Evolutionary conservation across 1,140 invertebrate genomes (phyloP), one percentile per base, ranked within the genome.

Genomic region (Drosophila parabipectinata): DNA sequence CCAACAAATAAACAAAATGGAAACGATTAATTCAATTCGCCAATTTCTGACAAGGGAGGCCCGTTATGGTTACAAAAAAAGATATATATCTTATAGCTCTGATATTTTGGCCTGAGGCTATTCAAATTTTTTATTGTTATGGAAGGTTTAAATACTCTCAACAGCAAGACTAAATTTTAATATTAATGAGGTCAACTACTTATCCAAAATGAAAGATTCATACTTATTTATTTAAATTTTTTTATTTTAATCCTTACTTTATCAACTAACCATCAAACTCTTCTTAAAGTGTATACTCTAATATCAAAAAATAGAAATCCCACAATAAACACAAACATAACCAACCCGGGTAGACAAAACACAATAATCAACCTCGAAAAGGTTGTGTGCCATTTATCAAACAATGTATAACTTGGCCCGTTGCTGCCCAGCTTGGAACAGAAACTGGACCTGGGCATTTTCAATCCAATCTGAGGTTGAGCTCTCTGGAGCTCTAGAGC

Each of bases 281-380:
- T 4, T 8, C 6, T n/a, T 18, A 0, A 5, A 66, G 62, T 21
- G 67, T 69, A 56, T 32, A 24, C 8, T 37, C 34, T 72, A 55
- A 67, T 78, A 77, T 77, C 76, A 67, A 26, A 64, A 79, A 77
- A 83, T 82, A 82, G 62, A 84, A 85, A 85, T 85, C 81, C 77
- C 81, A 85, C 81, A 76, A 74, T 64, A 76, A 79, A 60, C 72
- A 58, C 41, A 45, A 53, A 45, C 69, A 55, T 41, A 52, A 3
- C 18, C 44, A 52, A 61, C 37, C n/a, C 21, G 50, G 64, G 53
- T 67, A 88, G 72, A 88, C 79, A 88, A 88, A 88, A 83, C 83
- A 88, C 79, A 88, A 88, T 88, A 88, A 88, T 88, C 83, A 88
- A 88, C 83, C 83, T 88, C 83, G 84, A 88, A 88, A 83, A 88